These are phyloP conservation scores for Dipodomys stephensi DNA, from an alignment of 2,113 vertebrate species.

Conservation along the genomic window DNA sequence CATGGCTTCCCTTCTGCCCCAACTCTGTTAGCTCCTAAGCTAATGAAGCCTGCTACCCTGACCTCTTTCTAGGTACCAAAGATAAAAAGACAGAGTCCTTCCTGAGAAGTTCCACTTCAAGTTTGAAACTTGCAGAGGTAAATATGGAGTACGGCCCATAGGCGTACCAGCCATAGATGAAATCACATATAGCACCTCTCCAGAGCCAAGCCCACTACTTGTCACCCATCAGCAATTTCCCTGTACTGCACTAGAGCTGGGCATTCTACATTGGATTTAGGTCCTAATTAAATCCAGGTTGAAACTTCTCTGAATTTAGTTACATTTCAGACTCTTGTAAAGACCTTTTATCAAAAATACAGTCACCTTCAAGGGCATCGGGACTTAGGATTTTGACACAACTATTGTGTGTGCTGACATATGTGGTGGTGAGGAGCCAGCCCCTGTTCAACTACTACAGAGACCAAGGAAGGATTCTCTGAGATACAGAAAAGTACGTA, in stretches of 20 bases:
- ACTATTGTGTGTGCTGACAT: neutral
- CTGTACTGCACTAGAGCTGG: too few species aligned
- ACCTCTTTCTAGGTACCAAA: neutral
- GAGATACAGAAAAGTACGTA: neutral
- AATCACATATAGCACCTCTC: neutral
- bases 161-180: neutral
- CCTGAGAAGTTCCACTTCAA: neutral
- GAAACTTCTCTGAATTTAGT: neutral
- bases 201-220: neutral
- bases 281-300: neutral
- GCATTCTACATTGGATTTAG: neutral
- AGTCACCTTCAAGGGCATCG: neutral
- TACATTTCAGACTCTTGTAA: neutral
- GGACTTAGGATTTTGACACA: neutral
- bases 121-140: neutral
- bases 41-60: neutral
- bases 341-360: neutral
- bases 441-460: neutral
- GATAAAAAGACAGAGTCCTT: neutral
- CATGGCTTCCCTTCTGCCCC: neutral
- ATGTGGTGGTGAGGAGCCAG: too few species aligned
- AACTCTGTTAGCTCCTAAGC: neutral
- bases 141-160: neutral
- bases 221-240: neutral
- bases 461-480: neutral